Evolutionary conservation across 2,797 vertebrate genomes (phyloP).

Genomic region (Manis crassicaudata): DNA sequence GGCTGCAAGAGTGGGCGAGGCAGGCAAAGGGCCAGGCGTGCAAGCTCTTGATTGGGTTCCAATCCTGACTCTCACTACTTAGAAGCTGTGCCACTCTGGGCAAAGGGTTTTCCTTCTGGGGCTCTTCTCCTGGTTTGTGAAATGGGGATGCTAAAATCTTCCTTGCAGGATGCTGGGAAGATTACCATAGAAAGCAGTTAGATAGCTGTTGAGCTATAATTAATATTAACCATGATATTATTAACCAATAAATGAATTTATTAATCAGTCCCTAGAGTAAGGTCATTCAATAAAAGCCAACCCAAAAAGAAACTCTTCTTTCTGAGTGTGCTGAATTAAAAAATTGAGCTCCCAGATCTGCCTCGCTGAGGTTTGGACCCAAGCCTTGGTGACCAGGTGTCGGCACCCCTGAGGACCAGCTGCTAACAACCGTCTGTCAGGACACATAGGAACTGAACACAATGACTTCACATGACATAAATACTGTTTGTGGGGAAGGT

Average conservation of each 20-base stretch:
- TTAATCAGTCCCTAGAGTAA: background rate
- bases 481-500: background rate
- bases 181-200: background rate
- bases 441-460: background rate
- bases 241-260: background rate
- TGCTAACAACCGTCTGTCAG: background rate
- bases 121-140: background rate
- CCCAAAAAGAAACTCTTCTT: background rate
- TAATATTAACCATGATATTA: background rate
- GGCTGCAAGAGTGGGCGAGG: background rate
- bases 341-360: background rate
- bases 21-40: fast-evolving
- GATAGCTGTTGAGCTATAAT: background rate
- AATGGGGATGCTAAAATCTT: background rate
- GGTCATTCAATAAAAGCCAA: background rate
- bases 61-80: background rate
- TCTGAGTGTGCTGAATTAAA: background rate
- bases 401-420: too few species aligned
- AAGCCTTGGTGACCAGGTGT: background rate
- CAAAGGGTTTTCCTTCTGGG: background rate
- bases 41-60: background rate
- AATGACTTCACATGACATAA: background rate
- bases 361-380: background rate
- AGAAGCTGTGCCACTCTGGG: too few species aligned
- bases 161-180: background rate